Base-by-base conservation (phyloP, 2,888 invertebrate genomes). In the Acleris laterana region DNA sequence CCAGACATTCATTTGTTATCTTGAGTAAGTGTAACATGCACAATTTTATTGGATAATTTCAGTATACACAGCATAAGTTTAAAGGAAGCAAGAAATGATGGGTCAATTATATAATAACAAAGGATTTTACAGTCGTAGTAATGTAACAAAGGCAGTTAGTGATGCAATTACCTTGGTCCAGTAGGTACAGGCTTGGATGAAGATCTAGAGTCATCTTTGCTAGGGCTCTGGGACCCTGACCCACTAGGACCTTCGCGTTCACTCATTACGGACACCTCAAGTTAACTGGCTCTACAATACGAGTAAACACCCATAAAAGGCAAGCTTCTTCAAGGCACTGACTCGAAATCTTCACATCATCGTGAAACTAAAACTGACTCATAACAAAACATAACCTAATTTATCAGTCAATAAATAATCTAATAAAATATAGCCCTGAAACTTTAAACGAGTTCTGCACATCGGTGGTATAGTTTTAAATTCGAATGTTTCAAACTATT, bases 321-420 rank as follows among this genome's bases (percentile, higher is more conserved):
- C 73, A 72, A 77, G 80, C 78, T 75, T 79, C 77, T 76, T 82
- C 77, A 83, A 80, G 80, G 80, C 74, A 80, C 80, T 70, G 77
- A 73, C 75, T 84, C 73, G 74, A 83, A 89, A 82, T 75, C 73
- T 38, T 80, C 84, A 81, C 77, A 81, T 89, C 88, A 87, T 85
- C 75, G 73, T 62, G 65, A 65, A 72, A 74, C 70, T 75, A 38
- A 81, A 77, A 74, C 81, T 87, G 85, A 84, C 72, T 87, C 86
- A 87, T 78, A 79, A 79, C 73, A 75, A 76, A 78, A 83, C 78
- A 84, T 89, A 87, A 90, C 88, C 89, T 88, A 75, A 83, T 76
- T 80, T 81, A 79, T 72, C 64, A 63, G 74, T 81, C 75, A 82
- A 81, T 78, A 74, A 70, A 74, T 57, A 48, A 59, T 50, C 2